Evolutionary conservation across 2,888 invertebrate genomes (phyloP), one percentile per base, ranked within the genome.

Genomic region (Pseudoips prasinana): DNA sequence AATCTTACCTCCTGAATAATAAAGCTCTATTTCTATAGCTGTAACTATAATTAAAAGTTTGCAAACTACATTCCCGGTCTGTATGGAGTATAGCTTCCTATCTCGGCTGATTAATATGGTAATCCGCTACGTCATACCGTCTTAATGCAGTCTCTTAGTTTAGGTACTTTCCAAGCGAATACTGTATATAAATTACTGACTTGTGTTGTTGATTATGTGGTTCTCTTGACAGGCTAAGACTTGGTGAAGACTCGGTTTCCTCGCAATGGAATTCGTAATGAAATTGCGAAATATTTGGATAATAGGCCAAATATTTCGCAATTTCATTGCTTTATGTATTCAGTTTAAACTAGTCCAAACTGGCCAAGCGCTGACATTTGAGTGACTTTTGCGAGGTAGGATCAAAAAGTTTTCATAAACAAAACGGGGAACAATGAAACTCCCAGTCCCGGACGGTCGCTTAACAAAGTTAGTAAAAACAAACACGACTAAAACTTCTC

Each of bases 91-190:
- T 7, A 7, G 36, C 29, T 45, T 45, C 42, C 39, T 45, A 30
- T 41, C 45, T 34, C 44, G 26, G 24, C 58, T 64, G 59, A 62
- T 69, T 68, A 68, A 66, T 67, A 70, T 69, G 69, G 57, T 66
- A 71, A 71, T 69, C 55, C 44, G 22, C 35, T 33, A 45, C 47
- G 50, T 60, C 54, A 60, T 53, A 48, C 47, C 46, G 56, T 58
- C 57, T 63, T 57, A 56, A 60, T 60, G 58, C 59, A 57, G 56
- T 50, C 46, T 41, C 52, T 51, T 35, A 44, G 52, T 48, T 47
- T 47, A 22, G 38, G 41, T 39, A 38, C 46, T 31, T 30, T 40
- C 36, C 22, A 25, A 36, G 42, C 14, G 24, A 48, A 23, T 26
- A 24, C 40, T 43, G 39, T 55, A 44, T 45, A 45, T 47, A 48